Evolutionary conservation across 1,140 invertebrate species (phyloP).

Genomic region (Sminthurinus signatus): DNA sequence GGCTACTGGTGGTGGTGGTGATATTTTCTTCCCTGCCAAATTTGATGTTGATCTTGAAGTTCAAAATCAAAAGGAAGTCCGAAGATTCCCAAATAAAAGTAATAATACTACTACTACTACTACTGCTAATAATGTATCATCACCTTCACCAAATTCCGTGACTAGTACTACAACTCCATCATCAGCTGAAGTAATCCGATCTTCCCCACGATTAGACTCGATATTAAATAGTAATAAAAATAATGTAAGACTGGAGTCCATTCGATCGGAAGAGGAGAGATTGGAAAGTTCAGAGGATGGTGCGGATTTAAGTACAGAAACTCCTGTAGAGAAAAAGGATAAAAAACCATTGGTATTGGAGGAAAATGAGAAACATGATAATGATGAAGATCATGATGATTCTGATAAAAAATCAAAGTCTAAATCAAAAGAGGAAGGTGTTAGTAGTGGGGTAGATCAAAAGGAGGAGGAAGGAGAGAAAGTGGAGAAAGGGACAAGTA

Average conservation of each 20-base stretch:
- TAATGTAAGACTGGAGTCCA: constrained; percentile 32
- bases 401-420: not conserved
- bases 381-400: not conserved
- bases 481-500: constrained; percentile 2
- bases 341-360: too few relatives aligned
- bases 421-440: constrained; percentile 10
- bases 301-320: not conserved
- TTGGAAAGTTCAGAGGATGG: constrained; percentile 19
- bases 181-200: not conserved
- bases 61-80: not conserved
- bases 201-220: not conserved
- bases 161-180: not conserved
- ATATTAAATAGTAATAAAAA: not conserved
- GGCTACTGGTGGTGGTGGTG: constrained; percentile 1
- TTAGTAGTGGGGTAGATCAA: not conserved
- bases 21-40: constrained; percentile 31
- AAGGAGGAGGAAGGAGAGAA: constrained; percentile 1
- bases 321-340: not conserved
- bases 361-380: not conserved
- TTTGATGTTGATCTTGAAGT: constrained; percentile 23
- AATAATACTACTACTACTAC: not conserved
- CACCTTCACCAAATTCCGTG: not conserved
- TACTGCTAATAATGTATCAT: too few relatives aligned
- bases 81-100: not conserved
- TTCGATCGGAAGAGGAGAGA: constrained; percentile 34